A percentile compares a stretch with the other conserved stretches of the same genome.
phyloP scores from a whole-genome alignment of 2,113 vertebrate species.

The Hemiprocne comata region DNA sequence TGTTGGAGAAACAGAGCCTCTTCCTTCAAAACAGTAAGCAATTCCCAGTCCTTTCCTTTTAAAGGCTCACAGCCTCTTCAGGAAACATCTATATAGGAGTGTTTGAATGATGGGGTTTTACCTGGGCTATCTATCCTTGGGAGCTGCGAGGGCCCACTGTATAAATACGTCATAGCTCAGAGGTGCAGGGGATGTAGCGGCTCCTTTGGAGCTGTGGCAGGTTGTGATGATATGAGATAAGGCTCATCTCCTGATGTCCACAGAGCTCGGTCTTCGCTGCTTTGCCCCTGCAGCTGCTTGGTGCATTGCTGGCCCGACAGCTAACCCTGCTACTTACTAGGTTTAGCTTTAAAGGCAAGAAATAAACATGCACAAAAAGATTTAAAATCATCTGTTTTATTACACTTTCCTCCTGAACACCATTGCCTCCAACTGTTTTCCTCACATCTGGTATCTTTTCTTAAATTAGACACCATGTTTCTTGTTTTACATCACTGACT shows the following conservation, averaged over 20 bases:
- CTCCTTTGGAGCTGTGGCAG: not conserved
- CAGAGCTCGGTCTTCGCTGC: fast-evolving
- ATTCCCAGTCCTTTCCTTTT: not conserved
- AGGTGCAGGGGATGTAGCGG: not conserved
- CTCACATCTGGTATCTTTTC: not conserved
- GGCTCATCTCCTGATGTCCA: not conserved
- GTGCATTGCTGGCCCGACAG: not conserved
- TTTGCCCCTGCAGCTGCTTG: not conserved
- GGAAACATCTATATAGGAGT: not conserved
- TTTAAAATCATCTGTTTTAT: not conserved
- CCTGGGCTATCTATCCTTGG: not conserved
- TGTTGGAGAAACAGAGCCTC: not conserved
- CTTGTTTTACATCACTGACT: not conserved
- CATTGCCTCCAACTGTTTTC: not conserved
- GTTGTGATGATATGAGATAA: not conserved
- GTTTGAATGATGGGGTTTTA: not conserved
- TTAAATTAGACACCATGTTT: not conserved
- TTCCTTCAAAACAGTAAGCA: not conserved
- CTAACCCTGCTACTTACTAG: not conserved
- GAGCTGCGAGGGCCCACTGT: not conserved
- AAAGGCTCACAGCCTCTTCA: not conserved
- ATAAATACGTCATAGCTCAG: not conserved
- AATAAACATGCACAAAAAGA: not conserved
- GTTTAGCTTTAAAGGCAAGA: not conserved
- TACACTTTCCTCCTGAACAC: not conserved